phyloP scores from a whole-genome alignment of 2,797 vertebrate genomes.

The Arrhamphus sclerolepis region DNA sequence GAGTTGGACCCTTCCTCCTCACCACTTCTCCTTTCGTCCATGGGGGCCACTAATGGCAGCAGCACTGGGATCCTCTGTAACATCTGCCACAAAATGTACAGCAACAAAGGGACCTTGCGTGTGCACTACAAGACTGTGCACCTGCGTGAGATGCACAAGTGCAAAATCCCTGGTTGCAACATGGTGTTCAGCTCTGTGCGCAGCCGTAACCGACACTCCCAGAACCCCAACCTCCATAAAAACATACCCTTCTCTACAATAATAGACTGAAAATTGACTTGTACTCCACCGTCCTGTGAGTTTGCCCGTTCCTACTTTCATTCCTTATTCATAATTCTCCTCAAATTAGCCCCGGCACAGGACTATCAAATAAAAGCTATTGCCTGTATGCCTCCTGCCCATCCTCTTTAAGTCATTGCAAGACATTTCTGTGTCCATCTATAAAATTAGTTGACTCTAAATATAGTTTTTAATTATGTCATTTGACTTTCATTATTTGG shows the following conservation, averaged over 20 bases:
- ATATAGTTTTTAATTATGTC: conserved; percentile 70
- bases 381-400: conserved; percentile 57
- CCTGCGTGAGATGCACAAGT: conserved; percentile 98
- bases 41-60: conserved; percentile 84
- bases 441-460: conserved; percentile 65
- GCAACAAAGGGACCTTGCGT: conserved; percentile 98
- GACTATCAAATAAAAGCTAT: conserved; percentile 61
- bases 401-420: conserved; percentile 54
- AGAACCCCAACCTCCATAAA: conserved; percentile 99
- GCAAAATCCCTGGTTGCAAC: conserved; percentile 96
- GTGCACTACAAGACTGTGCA: conserved; percentile 99
- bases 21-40: conserved; percentile 86
- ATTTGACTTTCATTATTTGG: conserved; percentile 76
- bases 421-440: conserved; percentile 65
- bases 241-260: conserved; percentile 92
- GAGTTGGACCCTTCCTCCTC: conserved; percentile 76
- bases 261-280: conserved; percentile 86
- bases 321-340: conserved; percentile 60
- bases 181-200: conserved; percentile 99
- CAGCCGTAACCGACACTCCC: conserved; percentile 96
- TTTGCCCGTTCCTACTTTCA: conserved; percentile 58
- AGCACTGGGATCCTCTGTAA: conserved; percentile 93
- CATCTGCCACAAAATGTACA: conserved; percentile 99
- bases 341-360: conserved; percentile 59
- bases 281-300: conserved; percentile 54